Percentiles rank a stretch among this genome's conserved stretches.
These are phyloP conservation scores for Mareca strepera DNA, from an alignment of 2,797 vertebrate genomes.

Conservation along the genomic window DNA sequence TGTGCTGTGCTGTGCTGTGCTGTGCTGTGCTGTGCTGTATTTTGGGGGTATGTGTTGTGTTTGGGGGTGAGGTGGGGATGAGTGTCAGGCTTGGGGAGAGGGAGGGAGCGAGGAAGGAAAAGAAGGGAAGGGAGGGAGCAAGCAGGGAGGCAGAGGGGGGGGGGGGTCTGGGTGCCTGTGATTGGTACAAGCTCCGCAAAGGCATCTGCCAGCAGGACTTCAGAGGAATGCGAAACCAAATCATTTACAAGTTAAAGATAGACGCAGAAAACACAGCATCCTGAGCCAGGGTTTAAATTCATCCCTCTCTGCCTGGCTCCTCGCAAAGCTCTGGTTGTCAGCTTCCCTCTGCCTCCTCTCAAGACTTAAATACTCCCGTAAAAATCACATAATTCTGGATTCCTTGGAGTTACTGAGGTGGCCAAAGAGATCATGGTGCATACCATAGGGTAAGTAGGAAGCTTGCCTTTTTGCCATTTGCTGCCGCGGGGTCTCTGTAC, in stretches of 20 bases:
- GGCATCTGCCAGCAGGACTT: conserved; percentile 87
- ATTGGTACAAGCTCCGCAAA: conserved; percentile 83
- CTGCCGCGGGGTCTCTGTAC: not conserved
- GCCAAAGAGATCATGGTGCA: conserved; percentile 80
- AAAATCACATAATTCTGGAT: conserved; percentile 47
- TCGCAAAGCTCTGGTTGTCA: conserved; percentile 54
- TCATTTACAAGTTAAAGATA: conserved; percentile 98
- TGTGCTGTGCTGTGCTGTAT: not conserved
- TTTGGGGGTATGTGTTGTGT: conserved; percentile 31
- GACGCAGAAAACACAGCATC: conserved; percentile 83
- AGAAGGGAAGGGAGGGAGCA: not conserved
- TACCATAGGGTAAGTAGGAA: conserved; percentile 85
- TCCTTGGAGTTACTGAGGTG: conserved; percentile 62
- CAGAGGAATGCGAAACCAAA: conserved; percentile 93
- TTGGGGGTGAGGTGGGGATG: conserved; percentile 54
- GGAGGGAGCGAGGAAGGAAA: conserved; percentile 33
- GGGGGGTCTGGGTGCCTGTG: conserved; percentile 75
- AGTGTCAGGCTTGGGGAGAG: conserved; percentile 46
- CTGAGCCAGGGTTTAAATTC: conserved; percentile 86
- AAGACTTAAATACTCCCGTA: conserved; percentile 24
- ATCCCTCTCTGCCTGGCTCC: conserved; percentile 69
- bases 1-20: not conserved
- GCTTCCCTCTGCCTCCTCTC: conserved; percentile 40
- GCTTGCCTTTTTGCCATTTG: conserved; percentile 22
- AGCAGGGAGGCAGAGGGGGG: not conserved